phyloP scores from a whole-genome alignment of 1,140 invertebrate species.

The Atopsyche davidsoni region DNA sequence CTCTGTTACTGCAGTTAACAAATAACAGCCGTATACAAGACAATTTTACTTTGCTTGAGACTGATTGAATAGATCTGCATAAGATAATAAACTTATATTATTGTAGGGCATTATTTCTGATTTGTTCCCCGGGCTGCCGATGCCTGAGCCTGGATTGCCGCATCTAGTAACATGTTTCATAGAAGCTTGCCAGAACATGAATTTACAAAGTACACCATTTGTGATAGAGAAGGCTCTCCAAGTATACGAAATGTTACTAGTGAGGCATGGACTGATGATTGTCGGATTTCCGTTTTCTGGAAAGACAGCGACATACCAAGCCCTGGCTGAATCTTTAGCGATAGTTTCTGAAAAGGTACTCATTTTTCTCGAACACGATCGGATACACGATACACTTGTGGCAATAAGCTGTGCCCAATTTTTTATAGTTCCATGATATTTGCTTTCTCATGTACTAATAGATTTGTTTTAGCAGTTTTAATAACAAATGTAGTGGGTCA shows the following conservation, averaged over 20 bases:
- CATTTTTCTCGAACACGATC: constrained; percentile 7
- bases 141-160: constrained; percentile 57
- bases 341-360: constrained; percentile 71
- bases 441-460: no score
- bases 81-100: constrained; percentile 18
- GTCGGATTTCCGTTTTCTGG: constrained; percentile 89
- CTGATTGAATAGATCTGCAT: no score
- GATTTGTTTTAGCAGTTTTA: no score
- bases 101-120: constrained; percentile 84
- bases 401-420: no score
- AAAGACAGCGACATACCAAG: constrained; percentile 72
- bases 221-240: constrained; percentile 79
- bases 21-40: no score
- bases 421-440: no score
- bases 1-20: no score
- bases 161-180: constrained; percentile 51
- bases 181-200: constrained; percentile 65
- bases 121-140: constrained; percentile 81
- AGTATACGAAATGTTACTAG: constrained; percentile 94
- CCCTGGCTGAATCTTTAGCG: constrained; percentile 70
- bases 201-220: constrained; percentile 76
- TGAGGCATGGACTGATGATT: constrained; percentile 83
- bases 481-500: no score
- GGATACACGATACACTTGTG: neutral
- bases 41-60: no score